phyloP scores from a whole-genome alignment of 1,140 invertebrate genomes.

The Leucophenga varia region DNA sequence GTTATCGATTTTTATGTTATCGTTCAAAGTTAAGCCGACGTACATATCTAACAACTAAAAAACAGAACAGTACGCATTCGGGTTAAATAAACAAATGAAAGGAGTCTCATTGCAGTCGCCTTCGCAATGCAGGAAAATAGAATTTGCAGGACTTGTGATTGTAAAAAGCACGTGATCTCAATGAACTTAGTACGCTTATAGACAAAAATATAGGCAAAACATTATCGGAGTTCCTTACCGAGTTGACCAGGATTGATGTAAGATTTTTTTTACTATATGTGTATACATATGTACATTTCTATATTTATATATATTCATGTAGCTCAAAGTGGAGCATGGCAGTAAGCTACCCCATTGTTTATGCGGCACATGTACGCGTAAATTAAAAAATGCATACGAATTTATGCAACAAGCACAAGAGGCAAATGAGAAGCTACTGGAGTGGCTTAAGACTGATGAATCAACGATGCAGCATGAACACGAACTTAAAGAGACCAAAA shows the following conservation, averaged over 20 bases:
- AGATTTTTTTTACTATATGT: conserved; percentile 1
- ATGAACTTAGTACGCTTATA: conserved; percentile 35
- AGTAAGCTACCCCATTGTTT: conserved; percentile 32
- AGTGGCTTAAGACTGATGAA: conserved; percentile 20
- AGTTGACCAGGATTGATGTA: conserved; percentile 31
- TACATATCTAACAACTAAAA: no score
- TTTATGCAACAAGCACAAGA: conserved; percentile 27
- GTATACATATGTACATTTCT: conserved; percentile 6
- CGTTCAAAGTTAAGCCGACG: no score
- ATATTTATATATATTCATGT: conserved; percentile 16
- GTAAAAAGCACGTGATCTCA: conserved; percentile 27
- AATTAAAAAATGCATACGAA: conserved; percentile 29
- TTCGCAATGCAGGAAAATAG: conserved; percentile 23
- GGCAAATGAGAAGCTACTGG: conserved; percentile 12
- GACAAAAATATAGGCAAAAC: conserved; percentile 34
- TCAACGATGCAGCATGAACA: neutral
- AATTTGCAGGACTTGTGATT: conserved; percentile 31
- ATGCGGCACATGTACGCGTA: conserved; percentile 24
- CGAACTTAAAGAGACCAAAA: conserved; percentile 7
- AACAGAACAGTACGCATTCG: conserved; percentile 2
- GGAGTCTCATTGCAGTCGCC: neutral
- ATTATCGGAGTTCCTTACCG: conserved; percentile 26
- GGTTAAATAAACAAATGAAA: conserved; percentile 7
- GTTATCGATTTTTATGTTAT: neutral
- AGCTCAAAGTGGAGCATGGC: conserved; percentile 8